phyloP scores from a whole-genome alignment of 2,888 invertebrate species.

The Tinea pellionella region DNA sequence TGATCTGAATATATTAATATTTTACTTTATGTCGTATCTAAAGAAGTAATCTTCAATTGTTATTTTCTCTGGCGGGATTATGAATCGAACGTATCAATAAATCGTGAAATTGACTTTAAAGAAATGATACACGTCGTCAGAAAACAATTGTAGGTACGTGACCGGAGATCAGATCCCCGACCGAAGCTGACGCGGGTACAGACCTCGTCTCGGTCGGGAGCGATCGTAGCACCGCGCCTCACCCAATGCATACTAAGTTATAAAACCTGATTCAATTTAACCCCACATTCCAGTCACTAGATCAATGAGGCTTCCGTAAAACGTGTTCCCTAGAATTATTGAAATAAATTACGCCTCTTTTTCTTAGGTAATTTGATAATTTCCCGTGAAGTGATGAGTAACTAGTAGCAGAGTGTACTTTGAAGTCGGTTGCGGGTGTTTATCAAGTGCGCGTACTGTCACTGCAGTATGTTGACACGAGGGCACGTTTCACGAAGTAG shows the following conservation, averaged over 20 bases:
- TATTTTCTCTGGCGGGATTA: background rate
- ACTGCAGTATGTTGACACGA: background rate
- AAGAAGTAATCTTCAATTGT: background rate
- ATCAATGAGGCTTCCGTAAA: constrained; percentile 1
- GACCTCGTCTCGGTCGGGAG: constrained; percentile 36
- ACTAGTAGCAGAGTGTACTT: too few species aligned
- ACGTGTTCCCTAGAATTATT: constrained; percentile 1
- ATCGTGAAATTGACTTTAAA: constrained; percentile 60
- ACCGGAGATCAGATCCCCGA: constrained; percentile 24
- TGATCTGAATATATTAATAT: background rate
- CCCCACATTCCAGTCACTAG: constrained; percentile 7
- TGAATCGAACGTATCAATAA: constrained; percentile 25
- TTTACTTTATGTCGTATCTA: background rate
- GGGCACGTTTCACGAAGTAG: background rate
- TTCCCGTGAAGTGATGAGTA: too few species aligned
- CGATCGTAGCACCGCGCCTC: constrained; percentile 49
- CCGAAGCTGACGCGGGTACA: background rate
- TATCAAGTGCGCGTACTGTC: background rate
- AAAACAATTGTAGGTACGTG: constrained; percentile 68
- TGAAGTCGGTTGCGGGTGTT: background rate
- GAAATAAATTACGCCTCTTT: background rate
- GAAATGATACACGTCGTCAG: constrained; percentile 67
- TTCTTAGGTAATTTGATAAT: too few species aligned
- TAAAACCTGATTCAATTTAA: constrained; percentile 55
- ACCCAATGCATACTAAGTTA: constrained; percentile 67